phyloP scores from a whole-genome alignment of 2,888 invertebrate genomes.

The Nephrotoma guestfalica region DNA sequence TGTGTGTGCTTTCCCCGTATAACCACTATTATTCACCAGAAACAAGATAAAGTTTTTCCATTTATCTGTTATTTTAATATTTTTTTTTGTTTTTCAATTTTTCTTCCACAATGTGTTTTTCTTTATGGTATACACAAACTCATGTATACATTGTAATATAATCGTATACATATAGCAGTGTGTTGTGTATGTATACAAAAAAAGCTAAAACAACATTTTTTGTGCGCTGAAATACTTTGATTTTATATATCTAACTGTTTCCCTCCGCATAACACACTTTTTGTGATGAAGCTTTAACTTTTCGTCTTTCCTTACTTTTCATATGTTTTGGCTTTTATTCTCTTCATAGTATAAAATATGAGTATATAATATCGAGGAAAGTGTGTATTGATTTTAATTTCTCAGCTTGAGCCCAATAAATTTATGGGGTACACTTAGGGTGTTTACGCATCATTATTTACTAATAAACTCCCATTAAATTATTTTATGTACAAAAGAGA shows the following conservation, averaged over 20 bases:
- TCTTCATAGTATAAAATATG: background rate
- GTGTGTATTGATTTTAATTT: background rate
- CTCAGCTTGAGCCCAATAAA: background rate
- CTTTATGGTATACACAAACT: background rate
- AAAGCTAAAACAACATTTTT: background rate
- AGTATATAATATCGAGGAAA: background rate
- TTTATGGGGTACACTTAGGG: background rate
- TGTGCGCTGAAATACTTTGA: background rate
- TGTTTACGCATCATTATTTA: background rate
- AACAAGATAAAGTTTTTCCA: background rate
- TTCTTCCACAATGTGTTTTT: background rate
- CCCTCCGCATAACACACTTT: background rate
- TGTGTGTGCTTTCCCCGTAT: background rate
- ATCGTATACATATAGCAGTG: too few species aligned
- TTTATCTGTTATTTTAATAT: background rate
- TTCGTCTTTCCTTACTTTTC: background rate
- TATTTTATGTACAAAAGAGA: background rate
- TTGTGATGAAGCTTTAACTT: background rate
- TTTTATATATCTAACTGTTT: background rate
- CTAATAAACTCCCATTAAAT: background rate
- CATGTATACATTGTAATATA: too few species aligned
- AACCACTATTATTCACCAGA: background rate
- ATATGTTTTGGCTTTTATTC: background rate
- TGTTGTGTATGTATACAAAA: background rate
- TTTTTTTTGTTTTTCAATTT: background rate